Conservation (phyloP, 1,140 invertebrate genomes). For the Asobara japonica region DNA sequence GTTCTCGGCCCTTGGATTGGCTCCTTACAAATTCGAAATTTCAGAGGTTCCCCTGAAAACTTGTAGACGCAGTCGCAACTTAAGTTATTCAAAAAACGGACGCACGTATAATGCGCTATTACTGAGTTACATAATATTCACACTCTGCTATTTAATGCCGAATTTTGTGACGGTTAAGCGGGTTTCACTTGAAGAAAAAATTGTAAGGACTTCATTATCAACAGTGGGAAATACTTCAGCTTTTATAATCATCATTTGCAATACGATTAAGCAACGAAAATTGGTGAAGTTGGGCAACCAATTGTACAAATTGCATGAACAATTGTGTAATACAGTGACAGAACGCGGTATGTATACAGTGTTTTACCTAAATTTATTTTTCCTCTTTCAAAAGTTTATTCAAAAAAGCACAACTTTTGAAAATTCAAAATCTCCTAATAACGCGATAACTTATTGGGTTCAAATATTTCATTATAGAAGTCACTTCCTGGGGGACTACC, state of each 20-base stretch:
- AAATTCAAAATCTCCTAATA: no score
- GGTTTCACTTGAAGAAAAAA: not conserved
- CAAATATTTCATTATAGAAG: no score
- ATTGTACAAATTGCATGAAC: not conserved
- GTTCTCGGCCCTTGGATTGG: not conserved
- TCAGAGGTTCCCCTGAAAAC: not conserved
- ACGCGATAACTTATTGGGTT: no score
- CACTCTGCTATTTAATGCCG: not conserved
- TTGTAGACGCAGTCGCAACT: not conserved
- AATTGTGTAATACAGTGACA: no score
- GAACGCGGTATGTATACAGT: no score
- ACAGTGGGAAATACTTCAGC: not conserved
- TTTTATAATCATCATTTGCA: not conserved
- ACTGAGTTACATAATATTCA: not conserved
- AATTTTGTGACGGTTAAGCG: not conserved
- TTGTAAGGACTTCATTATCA: not conserved
- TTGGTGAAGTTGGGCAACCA: not conserved
- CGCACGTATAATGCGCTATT: not conserved
- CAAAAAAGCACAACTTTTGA: not conserved
- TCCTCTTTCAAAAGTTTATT: not conserved
- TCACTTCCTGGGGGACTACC: no score
- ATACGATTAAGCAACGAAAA: not conserved
- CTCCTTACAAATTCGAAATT: not conserved
- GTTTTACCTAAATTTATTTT: no score
- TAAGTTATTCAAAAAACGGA: not conserved